These are phyloP conservation scores for Schlechtendalia chinensis DNA, from an alignment of 1,140 invertebrate species.

Conservation along the genomic window DNA sequence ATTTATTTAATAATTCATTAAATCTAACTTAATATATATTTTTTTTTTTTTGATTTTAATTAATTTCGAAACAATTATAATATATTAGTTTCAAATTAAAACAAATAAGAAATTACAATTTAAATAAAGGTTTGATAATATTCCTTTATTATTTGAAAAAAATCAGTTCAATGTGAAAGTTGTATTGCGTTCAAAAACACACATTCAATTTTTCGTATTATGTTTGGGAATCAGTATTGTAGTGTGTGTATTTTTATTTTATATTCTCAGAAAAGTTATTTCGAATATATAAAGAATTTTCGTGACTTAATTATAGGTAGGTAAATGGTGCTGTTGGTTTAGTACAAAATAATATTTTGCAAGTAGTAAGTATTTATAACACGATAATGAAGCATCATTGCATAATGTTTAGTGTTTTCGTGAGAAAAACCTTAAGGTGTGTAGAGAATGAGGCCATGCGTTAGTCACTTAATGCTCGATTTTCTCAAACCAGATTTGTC, in stretches of 20 bases:
- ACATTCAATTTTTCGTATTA: not conserved
- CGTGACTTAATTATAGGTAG: not conserved
- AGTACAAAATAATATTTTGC: slow-evolving; percentile 7
- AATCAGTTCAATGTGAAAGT: not conserved
- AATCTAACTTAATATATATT: no score
- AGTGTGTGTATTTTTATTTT: not conserved
- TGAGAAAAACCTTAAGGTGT: slow-evolving; percentile 19
- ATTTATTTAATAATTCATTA: no score
- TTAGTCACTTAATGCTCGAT: slow-evolving; percentile 28
- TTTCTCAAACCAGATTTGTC: slow-evolving; percentile 14
- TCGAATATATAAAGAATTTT: slow-evolving; percentile 1
- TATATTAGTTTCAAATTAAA: no score
- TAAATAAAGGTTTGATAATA: no score
- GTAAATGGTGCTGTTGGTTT: not conserved
- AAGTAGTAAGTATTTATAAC: slow-evolving; percentile 29
- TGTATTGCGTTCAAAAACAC: not conserved
- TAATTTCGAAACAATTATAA: no score
- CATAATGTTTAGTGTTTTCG: slow-evolving; percentile 29
- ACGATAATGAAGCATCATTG: slow-evolving; percentile 21
- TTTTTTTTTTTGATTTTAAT: no score
- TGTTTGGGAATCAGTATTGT: not conserved
- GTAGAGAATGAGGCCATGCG: slow-evolving; percentile 25
- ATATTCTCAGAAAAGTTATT: not conserved
- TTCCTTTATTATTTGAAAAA: no score
- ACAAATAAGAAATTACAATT: no score